These are phyloP conservation scores for Hormaphis cornu DNA, from an alignment of 1,140 invertebrate species.

Conservation along the genomic window DNA sequence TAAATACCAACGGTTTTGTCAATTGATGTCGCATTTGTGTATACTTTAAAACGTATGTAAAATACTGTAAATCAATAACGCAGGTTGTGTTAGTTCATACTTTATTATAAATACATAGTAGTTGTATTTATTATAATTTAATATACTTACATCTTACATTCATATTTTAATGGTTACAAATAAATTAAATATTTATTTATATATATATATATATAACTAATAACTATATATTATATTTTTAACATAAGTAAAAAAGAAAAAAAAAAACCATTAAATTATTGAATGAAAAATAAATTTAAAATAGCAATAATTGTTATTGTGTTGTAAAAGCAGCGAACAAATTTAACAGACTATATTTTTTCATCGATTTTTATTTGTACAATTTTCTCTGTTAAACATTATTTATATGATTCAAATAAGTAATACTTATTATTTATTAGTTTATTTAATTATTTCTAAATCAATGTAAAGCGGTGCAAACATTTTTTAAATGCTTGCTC, in stretches of 20 bases:
- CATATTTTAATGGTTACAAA: not conserved
- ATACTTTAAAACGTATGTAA: not conserved
- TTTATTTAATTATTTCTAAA: not conserved
- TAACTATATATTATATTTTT: too few species aligned
- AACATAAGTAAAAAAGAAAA: not conserved
- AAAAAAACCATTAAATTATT: not conserved
- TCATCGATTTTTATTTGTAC: not conserved
- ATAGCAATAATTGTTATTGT: not conserved
- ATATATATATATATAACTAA: not conserved
- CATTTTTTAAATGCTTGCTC: not conserved
- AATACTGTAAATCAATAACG: not conserved
- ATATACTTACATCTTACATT: not conserved
- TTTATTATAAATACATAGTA: not conserved
- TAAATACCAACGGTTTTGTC: conserved; percentile 8
- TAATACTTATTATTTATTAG: not conserved
- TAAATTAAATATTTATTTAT: not conserved
- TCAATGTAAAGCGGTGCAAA: not conserved
- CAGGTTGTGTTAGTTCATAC: conserved; percentile 15
- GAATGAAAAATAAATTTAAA: not conserved
- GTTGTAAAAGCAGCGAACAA: conserved; percentile 14
- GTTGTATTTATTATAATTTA: not conserved
- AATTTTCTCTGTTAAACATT: not conserved
- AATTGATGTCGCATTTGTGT: conserved; percentile 3
- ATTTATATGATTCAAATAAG: conserved; percentile 11
- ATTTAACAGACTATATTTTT: conserved; percentile 14